phyloP scores from a whole-genome alignment of 2,797 vertebrate genomes.

The Hyperoplus immaculatus region DNA sequence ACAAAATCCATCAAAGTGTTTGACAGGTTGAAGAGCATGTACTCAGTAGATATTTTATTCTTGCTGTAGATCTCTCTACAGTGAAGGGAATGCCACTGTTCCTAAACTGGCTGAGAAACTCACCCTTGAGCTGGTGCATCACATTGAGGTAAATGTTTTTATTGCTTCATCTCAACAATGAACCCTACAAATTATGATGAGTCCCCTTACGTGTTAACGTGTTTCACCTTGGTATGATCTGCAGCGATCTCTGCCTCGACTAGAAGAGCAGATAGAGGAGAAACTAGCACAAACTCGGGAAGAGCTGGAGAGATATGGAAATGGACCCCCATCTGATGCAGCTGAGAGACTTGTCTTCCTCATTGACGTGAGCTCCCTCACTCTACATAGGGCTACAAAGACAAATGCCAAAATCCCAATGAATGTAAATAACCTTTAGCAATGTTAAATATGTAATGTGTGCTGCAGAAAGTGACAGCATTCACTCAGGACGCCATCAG shows the following conservation, averaged over 20 bases:
- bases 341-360: slow-evolving; percentile 71
- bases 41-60: background rate
- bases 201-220: background rate
- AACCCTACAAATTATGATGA: background rate
- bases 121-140: slow-evolving; percentile 89
- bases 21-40: background rate
- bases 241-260: slow-evolving; percentile 78
- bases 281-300: slow-evolving; percentile 79
- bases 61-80: slow-evolving; percentile 80
- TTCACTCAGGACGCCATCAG: slow-evolving; percentile 80
- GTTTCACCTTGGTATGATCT: slow-evolving; percentile 24
- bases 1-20: background rate
- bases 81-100: slow-evolving; percentile 86
- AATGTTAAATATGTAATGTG: background rate
- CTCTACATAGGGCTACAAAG: background rate
- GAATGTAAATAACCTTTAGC: too few relatives aligned
- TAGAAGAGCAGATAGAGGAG: slow-evolving; percentile 86
- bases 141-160: slow-evolving; percentile 85
- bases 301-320: slow-evolving; percentile 84
- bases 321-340: slow-evolving; percentile 73
- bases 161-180: background rate
- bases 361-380: slow-evolving; percentile 74
- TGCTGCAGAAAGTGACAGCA: slow-evolving; percentile 78
- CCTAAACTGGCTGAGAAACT: slow-evolving; percentile 90
- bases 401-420: background rate